Base-by-base conservation (phyloP, 1,140 invertebrate species). In the Drosophila pseudoobscura region DNA sequence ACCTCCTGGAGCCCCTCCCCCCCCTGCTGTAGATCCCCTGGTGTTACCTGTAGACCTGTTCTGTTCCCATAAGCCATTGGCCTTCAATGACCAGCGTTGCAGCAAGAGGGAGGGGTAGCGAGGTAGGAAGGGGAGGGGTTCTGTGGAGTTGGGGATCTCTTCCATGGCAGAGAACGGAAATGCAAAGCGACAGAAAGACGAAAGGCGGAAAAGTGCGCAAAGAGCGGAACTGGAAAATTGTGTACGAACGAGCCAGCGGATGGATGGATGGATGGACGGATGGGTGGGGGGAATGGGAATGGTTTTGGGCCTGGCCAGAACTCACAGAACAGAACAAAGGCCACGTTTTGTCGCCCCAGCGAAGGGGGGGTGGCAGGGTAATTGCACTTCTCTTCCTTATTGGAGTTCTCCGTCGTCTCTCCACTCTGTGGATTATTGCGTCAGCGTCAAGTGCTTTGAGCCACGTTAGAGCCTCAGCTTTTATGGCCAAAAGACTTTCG, bases 71-170 rank as follows among this genome's bases (percentile, higher is more conserved):
- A 84, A 79, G 80, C 80, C 80, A 84, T 69, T 85, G 80, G 80
- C 80, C 80, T 84, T 79, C 80, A 60, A 5, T 84, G 80, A 79
- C 80, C 80, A 78, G 46, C 35, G 11, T 20, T 3, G 35, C 49
- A 64, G 49, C 35, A 4, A 39, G 41, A 13, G 43, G 43, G 15
- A 11, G 11, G 11, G 24, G 49, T 8, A 44, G 41, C 7, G 43
- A 35, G 15, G 31, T 5, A 51, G 15, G 13, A 20, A 17, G 9
- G 24, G 35, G 20, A 29, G 51, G 29, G 54, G 31, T 20, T 20
- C 17, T 13, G 35, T 35, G 55, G 39, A 63, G n/a, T 62, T 39
- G 35, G 11, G 35, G 35, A 39, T 39, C 35, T 11, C 35, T 39
- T 3, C 35, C 4, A 39, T 39, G 8, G 8, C 35, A 39, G 35